Percentiles rank a stretch among this genome's conserved stretches.
These are phyloP conservation scores for Coregonus ussuriensis DNA, from an alignment of 2,797 vertebrate genomes.

Conservation along the genomic window DNA sequence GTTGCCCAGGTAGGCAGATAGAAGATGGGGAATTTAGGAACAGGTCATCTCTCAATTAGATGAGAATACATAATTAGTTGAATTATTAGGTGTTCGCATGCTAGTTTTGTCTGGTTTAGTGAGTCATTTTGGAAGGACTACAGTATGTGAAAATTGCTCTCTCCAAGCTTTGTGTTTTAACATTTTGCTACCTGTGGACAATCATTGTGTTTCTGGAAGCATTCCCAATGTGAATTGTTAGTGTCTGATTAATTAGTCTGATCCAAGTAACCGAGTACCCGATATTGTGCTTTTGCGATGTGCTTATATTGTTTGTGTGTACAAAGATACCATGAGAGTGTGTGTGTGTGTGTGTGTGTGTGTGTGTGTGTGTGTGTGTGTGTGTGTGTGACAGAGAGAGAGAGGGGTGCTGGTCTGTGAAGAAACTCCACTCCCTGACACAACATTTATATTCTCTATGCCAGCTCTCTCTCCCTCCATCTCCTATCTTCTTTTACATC, in stretches of 20 bases:
- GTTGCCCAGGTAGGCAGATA: constrained; percentile 22
- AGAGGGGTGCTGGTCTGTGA: constrained; percentile 58
- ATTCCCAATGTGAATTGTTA: neutral
- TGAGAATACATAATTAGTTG: neutral
- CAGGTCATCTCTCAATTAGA: constrained; percentile 25
- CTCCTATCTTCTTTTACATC: constrained; percentile 54
- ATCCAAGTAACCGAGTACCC: neutral
- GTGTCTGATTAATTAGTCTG: neutral
- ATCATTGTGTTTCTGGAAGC: neutral
- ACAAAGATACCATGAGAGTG: constrained; percentile 10
- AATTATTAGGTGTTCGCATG: constrained; percentile 1
- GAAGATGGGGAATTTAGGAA: neutral
- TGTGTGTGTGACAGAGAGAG: constrained; percentile 31
- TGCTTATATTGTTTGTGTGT: constrained; percentile 16
- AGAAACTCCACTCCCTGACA: constrained; percentile 67
- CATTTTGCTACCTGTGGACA: neutral
- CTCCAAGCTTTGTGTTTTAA: neutral
- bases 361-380: neutral
- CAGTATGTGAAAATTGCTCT: neutral
- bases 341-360: too few relatives aligned
- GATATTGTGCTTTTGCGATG: constrained; percentile 10
- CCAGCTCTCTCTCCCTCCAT: constrained; percentile 42
- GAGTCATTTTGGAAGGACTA: neutral
- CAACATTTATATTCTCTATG: constrained; percentile 76
- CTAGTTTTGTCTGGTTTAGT: neutral